A percentile compares a stretch with the other conserved stretches of the same genome.
phyloP scores from a whole-genome alignment of 2,113 vertebrate genomes.

The Myanophis thanlyinensis region DNA sequence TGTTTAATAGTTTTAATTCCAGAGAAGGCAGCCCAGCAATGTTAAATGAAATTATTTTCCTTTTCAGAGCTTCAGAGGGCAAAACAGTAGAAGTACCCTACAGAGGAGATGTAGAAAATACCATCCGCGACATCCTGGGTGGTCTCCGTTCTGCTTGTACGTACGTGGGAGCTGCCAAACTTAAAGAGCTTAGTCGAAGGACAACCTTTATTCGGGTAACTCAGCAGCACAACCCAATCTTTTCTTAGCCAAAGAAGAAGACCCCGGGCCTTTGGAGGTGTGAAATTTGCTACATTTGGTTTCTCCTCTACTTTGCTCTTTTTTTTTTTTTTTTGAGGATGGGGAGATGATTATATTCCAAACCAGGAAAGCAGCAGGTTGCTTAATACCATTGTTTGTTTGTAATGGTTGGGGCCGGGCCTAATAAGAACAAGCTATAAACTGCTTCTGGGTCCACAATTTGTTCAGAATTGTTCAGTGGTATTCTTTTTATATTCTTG shows the following conservation, averaged over 20 bases:
- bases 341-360: not conserved
- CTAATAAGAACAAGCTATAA: conserved; percentile 14
- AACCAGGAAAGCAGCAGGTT: conserved; percentile 2
- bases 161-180: conserved; percentile 95
- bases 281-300: not conserved
- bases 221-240: conserved; percentile 91
- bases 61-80: conserved; percentile 88
- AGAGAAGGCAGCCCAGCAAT: not conserved
- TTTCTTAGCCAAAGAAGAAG: conserved; percentile 65
- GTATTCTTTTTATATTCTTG: conserved; percentile 45
- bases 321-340: not conserved
- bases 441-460: not conserved
- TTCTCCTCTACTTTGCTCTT: not conserved
- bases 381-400: not conserved
- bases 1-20: not conserved
- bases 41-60: conserved; percentile 24
- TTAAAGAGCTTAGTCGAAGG: conserved; percentile 94
- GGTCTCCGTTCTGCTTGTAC: conserved; percentile 97
- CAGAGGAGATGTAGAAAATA: conserved; percentile 87
- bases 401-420: not conserved
- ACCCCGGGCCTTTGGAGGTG: not conserved
- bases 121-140: conserved; percentile 89
- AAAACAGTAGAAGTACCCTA: conserved; percentile 93
- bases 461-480: conserved; percentile 44
- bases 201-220: conserved; percentile 97